Percentiles rank a stretch among this genome's conserved stretches.
phyloP scores from a whole-genome alignment of 2,888 invertebrate genomes.

The Bembecia ichneumoniformis region DNA sequence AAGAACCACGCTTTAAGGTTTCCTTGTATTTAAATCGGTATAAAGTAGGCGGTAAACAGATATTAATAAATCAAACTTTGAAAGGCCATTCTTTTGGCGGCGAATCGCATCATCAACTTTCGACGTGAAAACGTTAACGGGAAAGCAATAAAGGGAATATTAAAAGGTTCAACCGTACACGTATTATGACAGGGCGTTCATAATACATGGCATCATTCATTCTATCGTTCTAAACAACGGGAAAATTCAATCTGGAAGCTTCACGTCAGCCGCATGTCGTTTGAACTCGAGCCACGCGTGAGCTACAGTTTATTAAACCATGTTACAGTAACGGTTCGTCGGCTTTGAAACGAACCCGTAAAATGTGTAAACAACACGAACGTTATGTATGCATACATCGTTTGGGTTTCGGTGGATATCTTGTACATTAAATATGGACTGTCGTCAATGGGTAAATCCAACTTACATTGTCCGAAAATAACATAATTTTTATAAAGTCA shows the following conservation, averaged over 20 bases:
- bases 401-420: too few relatives aligned
- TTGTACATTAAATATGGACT: too few relatives aligned
- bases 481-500: too few relatives aligned
- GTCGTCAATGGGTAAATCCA: too few relatives aligned
- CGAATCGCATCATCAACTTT: constrained; percentile 8
- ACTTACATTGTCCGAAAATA: too few relatives aligned
- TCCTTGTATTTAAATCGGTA: constrained; percentile 1
- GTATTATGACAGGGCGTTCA: constrained; percentile 13
- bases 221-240: constrained; percentile 18
- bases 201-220: constrained; percentile 22
- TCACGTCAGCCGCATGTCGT: constrained; percentile 7
- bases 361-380: background rate
- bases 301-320: constrained; percentile 25
- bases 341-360: background rate
- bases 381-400: background rate
- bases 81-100: constrained; percentile 10
- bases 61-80: constrained; percentile 13
- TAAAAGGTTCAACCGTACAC: constrained; percentile 12
- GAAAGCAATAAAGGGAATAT: constrained; percentile 25
- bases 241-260: constrained; percentile 23
- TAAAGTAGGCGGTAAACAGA: constrained; percentile 2
- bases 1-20: too few relatives aligned
- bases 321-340: constrained; percentile 4
- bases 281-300: constrained; percentile 15
- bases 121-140: constrained; percentile 12